These are phyloP conservation scores for Myxocyprinus asiaticus DNA, from an alignment of 2,113 vertebrate genomes.

Conservation along the genomic window DNA sequence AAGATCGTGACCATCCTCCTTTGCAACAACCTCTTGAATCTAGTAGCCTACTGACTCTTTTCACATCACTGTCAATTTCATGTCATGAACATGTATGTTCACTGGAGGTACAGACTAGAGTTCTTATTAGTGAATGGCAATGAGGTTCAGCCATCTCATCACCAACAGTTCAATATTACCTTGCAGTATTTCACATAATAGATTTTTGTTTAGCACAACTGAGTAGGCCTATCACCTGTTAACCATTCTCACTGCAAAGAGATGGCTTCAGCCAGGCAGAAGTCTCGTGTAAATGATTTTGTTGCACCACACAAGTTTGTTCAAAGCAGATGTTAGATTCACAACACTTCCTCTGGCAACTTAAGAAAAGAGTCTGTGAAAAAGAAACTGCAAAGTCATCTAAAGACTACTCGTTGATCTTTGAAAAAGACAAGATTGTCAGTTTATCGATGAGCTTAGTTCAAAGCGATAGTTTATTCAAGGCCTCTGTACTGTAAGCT, in stretches of 20 bases:
- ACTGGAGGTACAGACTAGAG: neutral
- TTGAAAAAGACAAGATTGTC: slow-evolving; percentile 5
- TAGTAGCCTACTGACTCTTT: neutral
- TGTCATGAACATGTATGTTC: too few species aligned
- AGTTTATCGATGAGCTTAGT: neutral
- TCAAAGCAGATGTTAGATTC: neutral
- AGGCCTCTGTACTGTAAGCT: neutral
- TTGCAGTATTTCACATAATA: neutral
- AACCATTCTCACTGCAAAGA: neutral
- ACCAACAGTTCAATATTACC: neutral
- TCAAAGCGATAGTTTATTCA: neutral
- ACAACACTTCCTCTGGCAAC: neutral
- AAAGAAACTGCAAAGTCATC: slow-evolving; percentile 52
- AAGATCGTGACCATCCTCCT: neutral
- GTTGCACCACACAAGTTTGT: neutral
- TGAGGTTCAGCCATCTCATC: neutral
- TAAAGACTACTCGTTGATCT: slow-evolving; percentile 14
- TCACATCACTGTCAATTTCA: neutral
- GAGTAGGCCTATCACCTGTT: neutral
- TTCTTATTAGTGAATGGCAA: neutral
- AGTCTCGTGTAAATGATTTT: neutral
- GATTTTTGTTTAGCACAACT: neutral
- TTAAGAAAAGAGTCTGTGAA: neutral
- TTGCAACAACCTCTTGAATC: neutral
- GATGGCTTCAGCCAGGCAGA: neutral